Percentiles rank a stretch among this genome's conserved stretches.
Evolutionary conservation across 2,888 invertebrate species (phyloP).

Genomic region (Corbicula japonica): DNA sequence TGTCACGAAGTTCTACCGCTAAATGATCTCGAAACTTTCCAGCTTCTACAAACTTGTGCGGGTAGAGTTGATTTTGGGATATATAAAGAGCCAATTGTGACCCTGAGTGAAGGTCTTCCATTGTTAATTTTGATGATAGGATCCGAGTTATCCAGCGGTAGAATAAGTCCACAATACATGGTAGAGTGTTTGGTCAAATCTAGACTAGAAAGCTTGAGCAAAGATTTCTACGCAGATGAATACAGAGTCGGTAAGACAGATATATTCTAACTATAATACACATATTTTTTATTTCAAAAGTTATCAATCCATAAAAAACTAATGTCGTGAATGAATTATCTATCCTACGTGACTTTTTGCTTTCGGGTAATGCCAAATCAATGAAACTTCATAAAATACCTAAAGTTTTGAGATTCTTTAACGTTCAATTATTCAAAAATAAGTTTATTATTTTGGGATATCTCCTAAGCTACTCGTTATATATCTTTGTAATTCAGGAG

Average conservation of each 20-base stretch:
- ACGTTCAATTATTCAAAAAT: not conserved
- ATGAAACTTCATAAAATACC: not conserved
- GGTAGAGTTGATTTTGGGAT: slow-evolving; percentile 58
- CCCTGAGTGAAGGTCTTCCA: slow-evolving; percentile 64
- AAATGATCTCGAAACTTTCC: slow-evolving; percentile 38
- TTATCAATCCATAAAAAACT: too few species aligned
- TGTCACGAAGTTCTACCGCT: slow-evolving; percentile 50
- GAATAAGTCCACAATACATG: slow-evolving; percentile 61
- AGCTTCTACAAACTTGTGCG: slow-evolving; percentile 50
- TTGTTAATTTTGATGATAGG: slow-evolving; percentile 64
- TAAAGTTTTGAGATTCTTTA: not conserved
- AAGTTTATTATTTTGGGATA: too few species aligned
- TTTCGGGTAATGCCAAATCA: too few species aligned
- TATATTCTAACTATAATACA: too few species aligned
- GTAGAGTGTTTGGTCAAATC: slow-evolving; percentile 56
- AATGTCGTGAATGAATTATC: too few species aligned
- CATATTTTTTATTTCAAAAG: not conserved
- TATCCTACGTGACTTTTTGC: too few species aligned
- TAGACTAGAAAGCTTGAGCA: slow-evolving; percentile 64
- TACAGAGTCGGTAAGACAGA: slow-evolving; percentile 63
- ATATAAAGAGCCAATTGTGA: slow-evolving; percentile 58
- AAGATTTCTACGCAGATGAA: slow-evolving; percentile 60
- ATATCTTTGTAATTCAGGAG: too few species aligned
- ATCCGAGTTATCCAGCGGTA: slow-evolving; percentile 54
- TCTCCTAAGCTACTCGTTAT: too few species aligned